Evolutionary conservation across 2,888 invertebrate species (phyloP), one percentile per base, ranked within the genome.

Genomic region (Drosophila antonietae): DNA sequence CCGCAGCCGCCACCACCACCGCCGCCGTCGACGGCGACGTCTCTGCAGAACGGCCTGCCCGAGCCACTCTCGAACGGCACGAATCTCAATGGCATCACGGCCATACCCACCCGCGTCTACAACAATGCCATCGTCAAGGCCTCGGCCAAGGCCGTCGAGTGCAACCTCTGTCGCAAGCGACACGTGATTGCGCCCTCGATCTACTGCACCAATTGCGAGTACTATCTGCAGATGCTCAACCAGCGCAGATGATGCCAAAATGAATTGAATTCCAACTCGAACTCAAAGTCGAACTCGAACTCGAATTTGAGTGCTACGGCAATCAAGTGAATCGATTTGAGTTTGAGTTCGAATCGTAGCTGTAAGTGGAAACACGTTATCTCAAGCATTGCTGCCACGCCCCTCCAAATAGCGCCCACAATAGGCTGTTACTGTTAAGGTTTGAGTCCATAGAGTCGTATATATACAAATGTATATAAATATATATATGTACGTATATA

Each of bases 161-260:
- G 98, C 92, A 96, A 97, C 93, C 94, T 98, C 83, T 98, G 98
- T 93, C 94, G 97, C 67, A 98, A 98, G 92, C 97, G 97, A 90
- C 95, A 95, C 74, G 96, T 97, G 20, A 94, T 94, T 56, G 95
- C 96, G 18, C 96, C 97, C 15, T 95, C 96, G 41, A 94, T 96
- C 82, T 98, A 98, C 91, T 98, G 98, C 93, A 94, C 95, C 57
- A 97, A 98, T 93, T 98, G 98, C 93, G 97, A 97, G 91, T 97
- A 96, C 93, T 98, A 98, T 91, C 96, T 98, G 96, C 97, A 97
- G 74, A 92, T 92, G 92, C 78, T 93, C 33, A 92, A 92, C 67
- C 92, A 88, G 73, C 89, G 92, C 65, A 91, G 92, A 88, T 93
- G 92, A 87, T 83, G 47, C 18, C 28, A 23, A 33, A 33, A 4